Conservation (phyloP, 2,888 invertebrate genomes). For the Cylindroiulus punctatus region DNA sequence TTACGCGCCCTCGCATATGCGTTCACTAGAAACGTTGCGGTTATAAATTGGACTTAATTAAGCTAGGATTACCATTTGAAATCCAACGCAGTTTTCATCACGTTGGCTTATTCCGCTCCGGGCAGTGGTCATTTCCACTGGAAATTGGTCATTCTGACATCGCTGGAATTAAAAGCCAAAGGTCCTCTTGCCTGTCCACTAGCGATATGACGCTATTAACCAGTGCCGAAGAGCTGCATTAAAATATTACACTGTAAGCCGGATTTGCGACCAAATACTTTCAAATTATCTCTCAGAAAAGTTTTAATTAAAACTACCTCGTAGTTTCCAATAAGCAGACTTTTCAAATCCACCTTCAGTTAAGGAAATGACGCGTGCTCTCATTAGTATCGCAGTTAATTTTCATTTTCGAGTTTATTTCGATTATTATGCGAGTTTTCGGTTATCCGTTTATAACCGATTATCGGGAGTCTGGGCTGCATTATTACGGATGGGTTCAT, state of each 20-base stretch:
- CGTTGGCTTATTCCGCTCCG: not conserved
- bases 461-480: no score
- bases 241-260: not conserved
- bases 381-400: no score
- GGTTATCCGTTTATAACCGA: no score
- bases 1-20: not conserved
- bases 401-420: no score
- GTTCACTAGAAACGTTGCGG: not conserved
- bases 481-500: not conserved
- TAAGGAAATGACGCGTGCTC: not conserved
- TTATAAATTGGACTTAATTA: constrained; percentile 38
- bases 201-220: not conserved
- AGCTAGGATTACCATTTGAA: constrained; percentile 34
- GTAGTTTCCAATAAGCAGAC: not conserved
- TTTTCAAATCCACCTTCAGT: not conserved
- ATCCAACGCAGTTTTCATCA: not conserved
- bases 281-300: not conserved
- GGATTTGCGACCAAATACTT: not conserved
- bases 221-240: not conserved
- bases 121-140: constrained; percentile 16
- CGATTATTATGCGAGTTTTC: no score
- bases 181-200: constrained; percentile 26
- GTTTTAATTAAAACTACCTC: constrained; percentile 19
- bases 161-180: constrained; percentile 11
- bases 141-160: constrained; percentile 38